Evolutionary conservation across 2,888 invertebrate genomes (phyloP), one percentile per base, ranked within the genome.

Genomic region (Caenorhabditis sp.): DNA sequence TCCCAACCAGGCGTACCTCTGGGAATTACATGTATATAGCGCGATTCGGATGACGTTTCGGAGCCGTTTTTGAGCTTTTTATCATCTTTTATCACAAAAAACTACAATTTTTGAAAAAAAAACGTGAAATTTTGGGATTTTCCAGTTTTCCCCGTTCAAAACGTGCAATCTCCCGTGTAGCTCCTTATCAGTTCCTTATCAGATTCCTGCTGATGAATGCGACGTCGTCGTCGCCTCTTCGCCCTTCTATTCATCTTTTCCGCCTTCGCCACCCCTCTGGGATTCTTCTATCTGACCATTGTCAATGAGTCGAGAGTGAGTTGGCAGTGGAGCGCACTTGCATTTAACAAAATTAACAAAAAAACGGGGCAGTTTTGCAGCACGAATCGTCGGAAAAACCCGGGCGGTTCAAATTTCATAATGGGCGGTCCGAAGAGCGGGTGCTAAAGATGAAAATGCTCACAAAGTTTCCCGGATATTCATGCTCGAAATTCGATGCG

Each of bases 21-120:
- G 65, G 65, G 74, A 74, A 74, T 74, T 74, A 51, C 60, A 65
- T 67, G 2, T n/a, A n/a, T n/a, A n/a, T n/a, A n/a, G n/a, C n/a
- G n/a, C n/a, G n/a, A n/a, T n/a, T n/a, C n/a, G n/a, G n/a, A n/a
- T n/a, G n/a, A n/a, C n/a, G n/a, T n/a, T n/a, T n/a, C n/a, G n/a
- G n/a, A n/a, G n/a, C n/a, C n/a, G n/a, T n/a, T n/a, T n/a, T n/a
- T n/a, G n/a, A n/a, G n/a, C n/a, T n/a, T n/a, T n/a, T n/a, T n/a
- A n/a, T n/a, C n/a, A n/a, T n/a, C n/a, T n/a, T n/a, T n/a, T n/a
- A n/a, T n/a, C n/a, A n/a, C n/a, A n/a, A n/a, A n/a, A n/a, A n/a
- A n/a, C n/a, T n/a, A n/a, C n/a, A n/a, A n/a, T 32, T 32, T 32
- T 32, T 32, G 9, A 32, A 32, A 32, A 32, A 9, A 32, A 32